These are phyloP conservation scores for Holacanthus passer DNA, from an alignment of 2,113 vertebrate genomes.

Conservation along the genomic window DNA sequence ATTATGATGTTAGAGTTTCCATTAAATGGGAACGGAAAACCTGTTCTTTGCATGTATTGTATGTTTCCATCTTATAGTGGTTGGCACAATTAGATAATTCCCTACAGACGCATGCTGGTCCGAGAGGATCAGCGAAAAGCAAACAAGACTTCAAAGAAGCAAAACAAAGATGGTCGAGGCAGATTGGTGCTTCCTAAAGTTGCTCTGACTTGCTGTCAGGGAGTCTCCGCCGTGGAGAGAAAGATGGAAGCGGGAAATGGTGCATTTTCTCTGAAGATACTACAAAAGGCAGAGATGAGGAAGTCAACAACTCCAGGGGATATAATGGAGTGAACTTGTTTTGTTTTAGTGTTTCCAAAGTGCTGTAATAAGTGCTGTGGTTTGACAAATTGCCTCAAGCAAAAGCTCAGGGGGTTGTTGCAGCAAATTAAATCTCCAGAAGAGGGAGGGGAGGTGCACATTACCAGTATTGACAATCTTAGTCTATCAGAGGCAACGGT, in stretches of 20 bases:
- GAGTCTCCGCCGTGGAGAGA: constrained; percentile 46
- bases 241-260: constrained; percentile 60
- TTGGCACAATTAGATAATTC: constrained; percentile 33
- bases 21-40: neutral
- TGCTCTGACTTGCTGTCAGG: constrained; percentile 57
- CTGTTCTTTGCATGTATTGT: neutral
- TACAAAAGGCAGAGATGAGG: constrained; percentile 57
- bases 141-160: constrained; percentile 68
- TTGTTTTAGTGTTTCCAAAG: constrained; percentile 65
- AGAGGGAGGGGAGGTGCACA: constrained; percentile 11
- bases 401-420: constrained; percentile 57
- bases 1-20: neutral
- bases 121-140: constrained; percentile 48
- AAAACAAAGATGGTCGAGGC: constrained; percentile 63
- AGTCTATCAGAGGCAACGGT: neutral
- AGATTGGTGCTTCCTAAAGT: constrained; percentile 64
- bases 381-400: constrained; percentile 72
- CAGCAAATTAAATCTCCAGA: constrained; percentile 60
- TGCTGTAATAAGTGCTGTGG: constrained; percentile 70
- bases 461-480: constrained; percentile 44
- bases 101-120: constrained; percentile 34
- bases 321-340: constrained; percentile 66
- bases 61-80: constrained; percentile 12
- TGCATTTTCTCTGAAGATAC: constrained; percentile 65
- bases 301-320: constrained; percentile 69